phyloP scores from a whole-genome alignment of 92 coral and sea anemone genomes.

The Palythoa grandiflora region DNA sequence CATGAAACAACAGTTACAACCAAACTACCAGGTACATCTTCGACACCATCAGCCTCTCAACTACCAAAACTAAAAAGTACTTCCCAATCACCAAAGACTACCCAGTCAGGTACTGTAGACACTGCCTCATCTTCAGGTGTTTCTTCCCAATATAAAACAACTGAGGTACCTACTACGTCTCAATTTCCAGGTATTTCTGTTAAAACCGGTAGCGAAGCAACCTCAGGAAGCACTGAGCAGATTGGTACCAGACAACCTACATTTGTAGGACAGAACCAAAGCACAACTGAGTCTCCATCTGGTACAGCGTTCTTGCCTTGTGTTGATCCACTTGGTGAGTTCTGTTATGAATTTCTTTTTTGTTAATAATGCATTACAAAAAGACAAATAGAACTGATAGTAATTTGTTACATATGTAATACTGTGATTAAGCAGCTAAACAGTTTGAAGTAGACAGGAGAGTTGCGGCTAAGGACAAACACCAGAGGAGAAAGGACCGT shows the following conservation, averaged over 20 bases:
- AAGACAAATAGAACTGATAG: background rate
- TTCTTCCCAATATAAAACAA: background rate
- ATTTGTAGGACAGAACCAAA: background rate
- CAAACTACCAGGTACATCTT: background rate
- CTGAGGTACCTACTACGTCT: background rate
- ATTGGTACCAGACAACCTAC: constrained; percentile 7
- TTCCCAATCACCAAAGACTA: background rate
- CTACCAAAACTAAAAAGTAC: background rate
- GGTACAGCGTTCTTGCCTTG: constrained; percentile 7
- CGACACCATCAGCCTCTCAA: background rate
- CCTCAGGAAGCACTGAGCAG: background rate
- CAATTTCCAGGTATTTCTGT: background rate
- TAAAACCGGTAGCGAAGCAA: background rate
- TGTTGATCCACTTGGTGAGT: constrained; percentile 25
- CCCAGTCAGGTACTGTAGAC: background rate
- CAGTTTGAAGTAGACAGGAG: no score
- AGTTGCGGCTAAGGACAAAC: no score
- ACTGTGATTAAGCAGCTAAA: no score
- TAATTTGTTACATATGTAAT: background rate
- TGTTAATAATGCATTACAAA: background rate
- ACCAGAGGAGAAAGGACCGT: no score
- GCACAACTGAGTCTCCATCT: constrained; percentile 15
- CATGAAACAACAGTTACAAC: background rate
- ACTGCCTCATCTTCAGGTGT: no score
- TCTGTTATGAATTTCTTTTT: background rate